A percentile compares a stretch with the other conserved stretches of the same genome.
phyloP scores from a whole-genome alignment of 2,797 vertebrate species.

The Oreochromis mossambicus region DNA sequence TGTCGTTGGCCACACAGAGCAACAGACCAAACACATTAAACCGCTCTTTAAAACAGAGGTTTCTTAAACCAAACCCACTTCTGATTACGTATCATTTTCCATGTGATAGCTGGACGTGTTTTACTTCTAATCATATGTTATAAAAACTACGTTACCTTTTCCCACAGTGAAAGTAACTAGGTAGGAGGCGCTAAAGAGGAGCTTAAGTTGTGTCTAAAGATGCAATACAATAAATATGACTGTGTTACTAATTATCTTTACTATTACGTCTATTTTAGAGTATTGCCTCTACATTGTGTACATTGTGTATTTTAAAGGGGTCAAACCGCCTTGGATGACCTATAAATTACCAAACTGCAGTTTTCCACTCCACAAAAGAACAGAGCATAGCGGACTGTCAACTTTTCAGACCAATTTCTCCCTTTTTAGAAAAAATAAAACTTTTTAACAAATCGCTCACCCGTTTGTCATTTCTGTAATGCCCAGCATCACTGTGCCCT shows the following conservation, averaged over 20 bases:
- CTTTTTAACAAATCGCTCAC: constrained; percentile 44
- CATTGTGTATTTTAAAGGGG: neutral
- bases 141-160: neutral
- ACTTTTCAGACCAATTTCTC: constrained; percentile 10
- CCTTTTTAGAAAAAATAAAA: neutral
- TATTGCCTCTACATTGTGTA: neutral
- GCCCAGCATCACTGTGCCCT: constrained; percentile 62
- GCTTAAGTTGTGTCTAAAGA: neutral
- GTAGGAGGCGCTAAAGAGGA: neutral
- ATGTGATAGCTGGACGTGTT: neutral
- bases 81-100: neutral
- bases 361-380: neutral
- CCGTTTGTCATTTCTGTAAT: constrained; percentile 78
- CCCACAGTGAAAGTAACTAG: neutral
- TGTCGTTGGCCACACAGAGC: neutral
- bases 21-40: neutral
- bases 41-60: neutral
- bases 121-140: neutral
- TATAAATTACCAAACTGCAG: neutral
- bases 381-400: constrained; percentile 3
- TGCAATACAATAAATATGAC: neutral
- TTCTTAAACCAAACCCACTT: neutral
- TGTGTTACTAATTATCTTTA: neutral
- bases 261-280: neutral
- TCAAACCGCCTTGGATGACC: neutral